Base-by-base conservation (phyloP, 2,797 vertebrate species). In the Linurgus olivaceus region DNA sequence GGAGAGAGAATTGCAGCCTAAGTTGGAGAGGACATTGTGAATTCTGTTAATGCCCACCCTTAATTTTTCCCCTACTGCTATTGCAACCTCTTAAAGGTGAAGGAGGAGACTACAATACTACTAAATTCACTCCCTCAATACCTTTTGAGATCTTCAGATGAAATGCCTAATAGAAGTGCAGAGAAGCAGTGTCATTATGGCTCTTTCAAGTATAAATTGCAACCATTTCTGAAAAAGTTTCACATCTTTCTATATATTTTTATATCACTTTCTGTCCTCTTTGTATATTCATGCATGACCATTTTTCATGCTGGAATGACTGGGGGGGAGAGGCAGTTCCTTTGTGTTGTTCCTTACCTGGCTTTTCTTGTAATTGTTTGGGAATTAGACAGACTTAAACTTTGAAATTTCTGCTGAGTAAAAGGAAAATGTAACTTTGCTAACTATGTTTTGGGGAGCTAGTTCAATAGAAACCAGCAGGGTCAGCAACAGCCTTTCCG, bases 341-440 rank as follows among this genome's bases (percentile, higher is more conserved):
- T 51, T 7, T 24, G 8, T 33, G 3, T 37, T 94, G 24, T 24
- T n/a, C 61, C 25, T 67, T 61, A 10, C 14, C 23, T 83, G 24
- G 12, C 10, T 80, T 47, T 76, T 90, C 88, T 79, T 65, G 55
- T 79, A 86, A 92, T 55, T 63, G 33, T 63, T 94, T 67, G n/a
- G 48, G 59, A 94, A 93, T 90, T 82, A 81, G 40, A 59, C 37
- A 72, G 50, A 33, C n/a, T 92, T 62, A 67, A 93, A 63, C 78
- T 71, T 86, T 21, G 44, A 61, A 62, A 57, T 57, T 96, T 94
- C 51, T 94, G 90, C 93, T 93, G 92, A 92, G 47, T 52, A 74
- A 88, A 88, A 96, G 26, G 59, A 31, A 91, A 95, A 76, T 2
- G 1, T 55, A 92, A 61, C 84, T 90, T 86, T 26, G 44, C 48